These are phyloP conservation scores for Sus scrofa DNA, from an alignment of 2,113 vertebrate species.

Conservation along the genomic window DNA sequence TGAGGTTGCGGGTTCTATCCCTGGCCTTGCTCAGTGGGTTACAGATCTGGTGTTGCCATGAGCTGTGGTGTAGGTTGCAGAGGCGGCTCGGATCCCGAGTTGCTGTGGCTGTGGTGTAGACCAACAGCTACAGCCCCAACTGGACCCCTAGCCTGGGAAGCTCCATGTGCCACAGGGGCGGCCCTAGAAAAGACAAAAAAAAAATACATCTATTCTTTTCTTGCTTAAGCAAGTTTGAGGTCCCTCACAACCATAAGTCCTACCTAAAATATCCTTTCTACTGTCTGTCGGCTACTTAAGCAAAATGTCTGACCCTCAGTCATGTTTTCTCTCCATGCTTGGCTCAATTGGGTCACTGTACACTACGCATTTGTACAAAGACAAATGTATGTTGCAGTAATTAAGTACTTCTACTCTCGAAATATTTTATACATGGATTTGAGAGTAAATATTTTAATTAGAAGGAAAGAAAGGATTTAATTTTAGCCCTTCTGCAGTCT, in stretches of 20 bases:
- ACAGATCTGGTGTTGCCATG: too few species aligned
- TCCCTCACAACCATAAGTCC: background rate
- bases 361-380: background rate
- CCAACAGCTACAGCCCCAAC: too few species aligned
- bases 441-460: constrained; percentile 26
- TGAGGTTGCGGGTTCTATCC: too few species aligned
- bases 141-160: too few species aligned
- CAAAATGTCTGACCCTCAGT: background rate
- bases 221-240: background rate
- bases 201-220: too few species aligned
- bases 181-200: too few species aligned
- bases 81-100: too few species aligned
- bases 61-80: too few species aligned
- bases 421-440: background rate
- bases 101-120: too few species aligned
- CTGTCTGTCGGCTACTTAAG: background rate
- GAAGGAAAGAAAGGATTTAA: constrained; percentile 50
- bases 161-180: too few species aligned
- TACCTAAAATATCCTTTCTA: background rate
- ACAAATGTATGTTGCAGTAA: background rate
- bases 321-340: background rate
- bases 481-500: constrained; percentile 28
- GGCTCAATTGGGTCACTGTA: background rate
- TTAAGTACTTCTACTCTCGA: background rate
- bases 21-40: too few species aligned